phyloP scores from a whole-genome alignment of 2,888 invertebrate genomes.

The Zhuqinia jingwanae region DNA sequence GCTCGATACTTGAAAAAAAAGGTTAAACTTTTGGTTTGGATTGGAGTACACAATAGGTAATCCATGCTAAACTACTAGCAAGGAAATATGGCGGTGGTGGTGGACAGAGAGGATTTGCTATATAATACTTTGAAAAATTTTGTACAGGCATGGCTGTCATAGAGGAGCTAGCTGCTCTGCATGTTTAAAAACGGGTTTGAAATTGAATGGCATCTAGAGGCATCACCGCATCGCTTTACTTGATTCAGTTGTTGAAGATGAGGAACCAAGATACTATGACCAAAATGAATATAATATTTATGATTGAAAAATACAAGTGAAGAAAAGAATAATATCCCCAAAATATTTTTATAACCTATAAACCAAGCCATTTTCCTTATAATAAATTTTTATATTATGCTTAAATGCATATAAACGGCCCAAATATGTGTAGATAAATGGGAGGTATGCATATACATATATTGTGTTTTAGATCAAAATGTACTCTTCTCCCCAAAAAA shows the following conservation, averaged over 20 bases:
- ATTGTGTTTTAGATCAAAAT: background rate
- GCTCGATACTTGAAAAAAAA: background rate
- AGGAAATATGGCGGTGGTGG: too few relatives aligned
- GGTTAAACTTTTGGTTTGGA: background rate
- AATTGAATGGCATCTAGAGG: too few relatives aligned
- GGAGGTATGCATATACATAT: background rate
- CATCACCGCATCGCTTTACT: too few relatives aligned
- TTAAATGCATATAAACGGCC: too few relatives aligned
- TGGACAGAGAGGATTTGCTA: too few relatives aligned
- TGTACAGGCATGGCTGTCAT: too few relatives aligned
- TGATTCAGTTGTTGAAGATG: too few relatives aligned
- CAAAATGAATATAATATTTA: slow-evolving; percentile 57
- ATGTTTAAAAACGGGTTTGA: too few relatives aligned
- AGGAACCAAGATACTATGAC: background rate
- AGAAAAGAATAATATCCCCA: slow-evolving; percentile 49
- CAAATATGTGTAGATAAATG: too few relatives aligned
- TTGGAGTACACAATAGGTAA: background rate
- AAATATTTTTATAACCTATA: slow-evolving; percentile 66
- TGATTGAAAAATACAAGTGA: slow-evolving; percentile 58
- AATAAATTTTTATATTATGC: slow-evolving; percentile 34
- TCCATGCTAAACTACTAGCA: too few relatives aligned
- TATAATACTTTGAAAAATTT: too few relatives aligned
- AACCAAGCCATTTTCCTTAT: slow-evolving; percentile 21
- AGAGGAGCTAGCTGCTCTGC: too few relatives aligned
- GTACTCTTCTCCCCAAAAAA: background rate